Evolutionary conservation across 2,888 invertebrate species (phyloP), one percentile per base, ranked within the genome.

Genomic region (Caenorhabditis virilis): DNA sequence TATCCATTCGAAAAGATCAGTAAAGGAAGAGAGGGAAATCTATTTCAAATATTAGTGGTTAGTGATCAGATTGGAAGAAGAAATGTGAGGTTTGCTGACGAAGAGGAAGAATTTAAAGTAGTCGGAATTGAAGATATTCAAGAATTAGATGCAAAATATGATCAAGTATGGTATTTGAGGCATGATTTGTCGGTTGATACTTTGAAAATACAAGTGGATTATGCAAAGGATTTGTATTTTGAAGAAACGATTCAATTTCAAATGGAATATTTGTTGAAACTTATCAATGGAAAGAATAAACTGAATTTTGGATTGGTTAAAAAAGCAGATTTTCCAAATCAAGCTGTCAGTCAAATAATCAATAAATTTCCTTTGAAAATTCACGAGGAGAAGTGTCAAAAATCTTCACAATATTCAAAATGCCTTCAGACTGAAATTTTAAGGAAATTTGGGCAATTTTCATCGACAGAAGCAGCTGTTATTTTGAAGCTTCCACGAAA

Each of bases 151-250:
- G 1, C 38, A 48, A 57, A 57, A 33, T 63, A 63, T 45, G 43
- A 48, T 11, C 43, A 50, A 50, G 54, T 50, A 2, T 63, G 53
- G 54, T 63, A 63, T 46, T 36, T 57, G 23, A 49, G 58, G 30
- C 49, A 54, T 15, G 9, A 47, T 22, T 30, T 30, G 6, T 6
- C 11, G 6, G 6, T 22, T 20, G 22, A 16, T 15, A 9, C 41
- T 22, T 15, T 16, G 4, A 5, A 13, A 4, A 47, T 47, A 22
- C 26, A 47, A n/a, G 35, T 47, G 1, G 47, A 35, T 7, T 47
- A 15, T 23, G 22, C 16, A 16, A 35, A 13, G 5, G n/a, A n/a
- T n/a, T 36, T 36, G n/a, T 36, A 36, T 36, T 5, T 13, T 9
- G 5, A 15, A 5, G 5, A 7, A 36, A 36, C 36, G n/a, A 36